These are phyloP conservation scores for Catocala sponsa DNA, from an alignment of 2,888 invertebrate genomes.

Conservation along the genomic window DNA sequence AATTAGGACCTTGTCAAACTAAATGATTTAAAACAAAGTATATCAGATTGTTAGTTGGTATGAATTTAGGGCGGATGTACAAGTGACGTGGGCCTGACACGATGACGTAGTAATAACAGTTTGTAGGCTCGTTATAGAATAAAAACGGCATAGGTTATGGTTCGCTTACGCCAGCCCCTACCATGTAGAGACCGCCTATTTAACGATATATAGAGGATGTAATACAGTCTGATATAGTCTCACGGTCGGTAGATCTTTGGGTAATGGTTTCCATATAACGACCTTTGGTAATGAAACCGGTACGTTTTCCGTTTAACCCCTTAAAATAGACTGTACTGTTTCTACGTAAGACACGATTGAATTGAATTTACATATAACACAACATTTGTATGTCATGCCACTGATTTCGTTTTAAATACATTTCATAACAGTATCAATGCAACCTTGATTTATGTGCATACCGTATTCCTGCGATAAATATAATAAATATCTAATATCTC, in stretches of 20 bases:
- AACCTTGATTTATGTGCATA: too few relatives aligned
- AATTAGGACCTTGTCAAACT: conserved; percentile 66
- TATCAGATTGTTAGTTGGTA: conserved; percentile 72
- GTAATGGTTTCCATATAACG: conserved; percentile 44
- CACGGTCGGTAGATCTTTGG: conserved; percentile 60
- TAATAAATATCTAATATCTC: too few relatives aligned
- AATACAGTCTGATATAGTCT: conserved; percentile 54
- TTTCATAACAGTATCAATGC: too few relatives aligned
- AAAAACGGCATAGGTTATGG: conserved; percentile 82
- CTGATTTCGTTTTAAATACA: too few relatives aligned
- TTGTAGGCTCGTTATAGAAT: conserved; percentile 81
- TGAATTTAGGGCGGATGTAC: conserved; percentile 81
- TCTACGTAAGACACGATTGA: not conserved
- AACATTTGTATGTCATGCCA: too few relatives aligned
- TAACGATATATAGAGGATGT: conserved; percentile 59
- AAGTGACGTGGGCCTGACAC: conserved; percentile 83
- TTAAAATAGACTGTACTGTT: conserved; percentile 2
- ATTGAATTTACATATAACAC: too few relatives aligned
- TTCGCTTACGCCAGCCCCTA: conserved; percentile 74
- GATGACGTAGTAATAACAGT: conserved; percentile 85
- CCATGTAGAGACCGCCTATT: conserved; percentile 74
- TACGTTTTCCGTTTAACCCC: not conserved
- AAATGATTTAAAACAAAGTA: conserved; percentile 65
- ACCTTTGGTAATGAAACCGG: conserved; percentile 27
- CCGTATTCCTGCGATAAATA: too few relatives aligned